These are phyloP conservation scores for Chelonus formosanus DNA, from an alignment of 2,888 invertebrate species.

Conservation along the genomic window DNA sequence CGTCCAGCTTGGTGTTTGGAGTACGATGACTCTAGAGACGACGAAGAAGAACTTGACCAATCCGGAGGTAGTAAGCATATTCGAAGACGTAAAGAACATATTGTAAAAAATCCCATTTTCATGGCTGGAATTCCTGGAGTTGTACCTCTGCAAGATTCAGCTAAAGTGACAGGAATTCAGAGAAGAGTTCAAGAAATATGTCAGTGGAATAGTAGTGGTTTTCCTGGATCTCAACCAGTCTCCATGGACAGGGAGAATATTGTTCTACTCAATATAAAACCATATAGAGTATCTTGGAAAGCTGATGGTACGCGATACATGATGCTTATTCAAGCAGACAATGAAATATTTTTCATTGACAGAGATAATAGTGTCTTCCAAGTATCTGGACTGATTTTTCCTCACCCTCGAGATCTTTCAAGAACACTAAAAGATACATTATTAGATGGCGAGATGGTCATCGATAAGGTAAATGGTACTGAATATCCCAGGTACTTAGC, in stretches of 20 bases:
- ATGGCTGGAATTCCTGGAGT: conserved; percentile 90
- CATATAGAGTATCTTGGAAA: conserved; percentile 98
- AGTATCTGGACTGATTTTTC: conserved; percentile 75
- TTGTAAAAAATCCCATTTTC: conserved; percentile 75
- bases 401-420: conserved; percentile 75
- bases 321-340: conserved; percentile 76
- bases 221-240: conserved; percentile 97
- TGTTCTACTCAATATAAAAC: conserved; percentile 76
- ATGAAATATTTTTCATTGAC: conserved; percentile 93
- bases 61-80: conserved; percentile 31
- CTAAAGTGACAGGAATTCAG: conserved; percentile 74
- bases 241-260: conserved; percentile 92
- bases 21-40: conserved; percentile 52
- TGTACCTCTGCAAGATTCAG: conserved; percentile 72
- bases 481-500: conserved; percentile 87
- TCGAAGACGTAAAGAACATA: conserved; percentile 67
- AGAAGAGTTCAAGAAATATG: conserved; percentile 81
- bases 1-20: conserved; percentile 90
- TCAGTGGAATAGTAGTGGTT: conserved; percentile 80
- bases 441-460: conserved; percentile 75
- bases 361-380: conserved; percentile 79
- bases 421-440: conserved; percentile 82
- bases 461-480: no score
- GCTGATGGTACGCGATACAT: conserved; percentile 98
- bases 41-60: conserved; percentile 45